Base-by-base conservation (phyloP, 2,797 vertebrate genomes). In the Hypotaenidia philippensis region DNA sequence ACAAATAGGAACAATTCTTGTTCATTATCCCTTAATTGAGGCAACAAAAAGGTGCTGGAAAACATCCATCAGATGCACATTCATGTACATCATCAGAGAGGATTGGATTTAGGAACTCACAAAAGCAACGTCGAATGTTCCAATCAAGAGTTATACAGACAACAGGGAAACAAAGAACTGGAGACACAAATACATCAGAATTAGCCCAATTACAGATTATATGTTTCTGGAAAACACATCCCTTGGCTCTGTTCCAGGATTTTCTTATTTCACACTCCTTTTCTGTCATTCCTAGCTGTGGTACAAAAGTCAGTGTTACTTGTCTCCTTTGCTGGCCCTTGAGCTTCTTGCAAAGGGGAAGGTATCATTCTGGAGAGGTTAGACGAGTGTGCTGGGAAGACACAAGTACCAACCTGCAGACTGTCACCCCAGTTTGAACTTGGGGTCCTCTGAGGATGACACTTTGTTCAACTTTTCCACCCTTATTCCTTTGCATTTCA, bases 1-100 rank as follows among this genome's bases (percentile, higher is more conserved):
- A 98, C 97, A 98, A 98, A 98, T 97, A 97, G 96, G 97, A 98
- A 98, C 97, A 98, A 98, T 98, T 97, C 97, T 97, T 98, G 96
- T 97, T 98, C 97, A 98, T 98, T 98, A 98, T 98, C 94, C 93
- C 89, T 97, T 98, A 98, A 98, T 97, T 98, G 98, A 98, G 94
- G 97, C 96, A 97, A 98, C 97, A 98, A 98, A 97, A 98, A 97
- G 97, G 97, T 97, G 90, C 96, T 98, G 97, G 97, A 98, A 98
- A 98, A 98, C 97, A 98, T 97, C 98, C 97, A 97, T 98, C 97
- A 97, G 96, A 97, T 94, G 83, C 92, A 97, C 97, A 98, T 97
- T 98, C 97, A 97, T 95, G 92, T 90, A 93, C 96, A 89, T 96
- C 94, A 96, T 96, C 94, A 94, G 92, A 93, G 95, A 95, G 98